Conservation (phyloP, 1,140 invertebrate genomes). For the Phocides pigmalion region DNA sequence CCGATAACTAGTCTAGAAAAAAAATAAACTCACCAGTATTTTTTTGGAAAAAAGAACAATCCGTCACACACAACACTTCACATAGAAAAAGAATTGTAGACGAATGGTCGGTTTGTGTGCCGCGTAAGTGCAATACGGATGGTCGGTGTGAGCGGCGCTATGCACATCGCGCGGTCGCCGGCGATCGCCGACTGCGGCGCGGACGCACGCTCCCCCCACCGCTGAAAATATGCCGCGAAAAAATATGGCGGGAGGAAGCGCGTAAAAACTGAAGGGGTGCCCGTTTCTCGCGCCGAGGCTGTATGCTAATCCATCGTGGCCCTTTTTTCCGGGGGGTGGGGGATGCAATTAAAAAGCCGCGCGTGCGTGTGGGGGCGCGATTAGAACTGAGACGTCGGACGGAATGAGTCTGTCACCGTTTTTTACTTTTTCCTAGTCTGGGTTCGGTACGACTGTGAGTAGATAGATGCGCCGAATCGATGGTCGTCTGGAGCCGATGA, state of each 20-base stretch:
- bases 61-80: slow-evolving; percentile 65
- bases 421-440: slow-evolving; percentile 82
- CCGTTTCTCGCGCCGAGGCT: slow-evolving; percentile 62
- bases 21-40: slow-evolving; percentile 62
- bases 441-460: slow-evolving; percentile 43
- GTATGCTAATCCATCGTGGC: slow-evolving; percentile 81
- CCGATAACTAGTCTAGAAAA: slow-evolving; percentile 50
- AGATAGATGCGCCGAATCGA: slow-evolving; percentile 64
- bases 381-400: slow-evolving; percentile 76
- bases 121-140: slow-evolving; percentile 31
- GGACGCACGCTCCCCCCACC: slow-evolving; percentile 59
- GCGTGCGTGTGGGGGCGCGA: slow-evolving; percentile 79
- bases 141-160: slow-evolving; percentile 37
- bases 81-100: slow-evolving; percentile 39
- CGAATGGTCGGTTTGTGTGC: slow-evolving; percentile 7
- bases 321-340: slow-evolving; percentile 74
- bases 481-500: slow-evolving; percentile 49
- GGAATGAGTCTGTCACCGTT: slow-evolving; percentile 74
- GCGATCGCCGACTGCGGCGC: slow-evolving; percentile 76
- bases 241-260: slow-evolving; percentile 69
- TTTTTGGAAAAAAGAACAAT: slow-evolving; percentile 49
- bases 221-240: slow-evolving; percentile 60
- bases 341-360: slow-evolving; percentile 81
- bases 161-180: slow-evolving; percentile 74
- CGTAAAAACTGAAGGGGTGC: slow-evolving; percentile 79